Conservation (phyloP, 1,140 invertebrate species). For the Drosophila guanche region DNA sequence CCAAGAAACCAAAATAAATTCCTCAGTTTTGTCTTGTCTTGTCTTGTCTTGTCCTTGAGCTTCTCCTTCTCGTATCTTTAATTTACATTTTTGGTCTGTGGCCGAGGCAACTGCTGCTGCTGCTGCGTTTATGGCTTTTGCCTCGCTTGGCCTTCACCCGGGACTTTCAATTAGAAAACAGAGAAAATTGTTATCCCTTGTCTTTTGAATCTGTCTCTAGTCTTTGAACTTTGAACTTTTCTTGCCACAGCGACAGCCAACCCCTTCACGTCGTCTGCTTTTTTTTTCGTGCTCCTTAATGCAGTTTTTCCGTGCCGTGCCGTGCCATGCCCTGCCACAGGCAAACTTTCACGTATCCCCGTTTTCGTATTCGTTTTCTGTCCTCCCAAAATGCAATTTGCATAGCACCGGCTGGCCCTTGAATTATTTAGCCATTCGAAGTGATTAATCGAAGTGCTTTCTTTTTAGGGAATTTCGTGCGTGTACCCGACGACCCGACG, state of each 20-base stretch:
- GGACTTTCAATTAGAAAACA: neutral
- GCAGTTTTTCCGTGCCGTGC: slow-evolving; percentile 3
- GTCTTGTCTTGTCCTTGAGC: neutral
- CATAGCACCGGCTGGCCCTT: slow-evolving; percentile 47
- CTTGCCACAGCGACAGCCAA: slow-evolving; percentile 2
- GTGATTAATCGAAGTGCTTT: slow-evolving; percentile 74
- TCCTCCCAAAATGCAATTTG: slow-evolving; percentile 44
- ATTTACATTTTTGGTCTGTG: slow-evolving; percentile 34
- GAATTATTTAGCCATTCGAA: slow-evolving; percentile 68
- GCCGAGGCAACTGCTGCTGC: slow-evolving; percentile 41
- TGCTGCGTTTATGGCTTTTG: slow-evolving; percentile 59
- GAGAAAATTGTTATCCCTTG: slow-evolving; percentile 20
- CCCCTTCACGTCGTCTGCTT: slow-evolving; percentile 17
- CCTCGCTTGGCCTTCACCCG: slow-evolving; percentile 1
- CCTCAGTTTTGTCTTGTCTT: neutral
- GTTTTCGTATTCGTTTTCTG: slow-evolving; percentile 25
- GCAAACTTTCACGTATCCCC: too few species aligned
- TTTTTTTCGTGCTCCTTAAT: slow-evolving; percentile 31
- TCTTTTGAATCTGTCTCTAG: neutral
- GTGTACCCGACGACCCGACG: slow-evolving; percentile 23
- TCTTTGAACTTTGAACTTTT: slow-evolving; percentile 52
- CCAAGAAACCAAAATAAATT: too few species aligned
- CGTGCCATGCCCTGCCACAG: too few species aligned
- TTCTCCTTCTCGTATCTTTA: neutral
- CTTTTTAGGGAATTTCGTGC: slow-evolving; percentile 45